A percentile compares a stretch with the other conserved stretches of the same genome.
Evolutionary conservation across 1,140 invertebrate species (phyloP).

Genomic region (Stegodyphus dumicola): DNA sequence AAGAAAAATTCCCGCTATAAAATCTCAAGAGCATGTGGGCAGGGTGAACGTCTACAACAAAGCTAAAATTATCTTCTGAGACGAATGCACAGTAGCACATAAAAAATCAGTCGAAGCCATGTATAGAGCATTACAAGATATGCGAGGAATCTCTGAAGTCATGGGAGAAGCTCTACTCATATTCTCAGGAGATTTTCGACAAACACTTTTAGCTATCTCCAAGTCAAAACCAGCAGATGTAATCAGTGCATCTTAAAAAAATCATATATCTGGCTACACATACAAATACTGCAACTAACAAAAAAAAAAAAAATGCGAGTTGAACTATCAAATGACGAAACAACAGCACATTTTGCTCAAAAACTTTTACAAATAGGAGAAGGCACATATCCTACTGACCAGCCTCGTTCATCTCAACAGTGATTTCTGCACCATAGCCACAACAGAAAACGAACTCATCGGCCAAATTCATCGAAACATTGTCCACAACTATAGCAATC

Average conservation of each 20-base stretch:
- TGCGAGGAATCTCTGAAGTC: neutral
- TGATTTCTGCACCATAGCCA: neutral
- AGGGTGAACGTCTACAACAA: neutral
- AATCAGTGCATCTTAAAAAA: neutral
- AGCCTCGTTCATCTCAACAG: neutral
- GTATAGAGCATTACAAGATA: neutral
- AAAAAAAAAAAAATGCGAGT: neutral
- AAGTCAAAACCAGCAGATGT: neutral
- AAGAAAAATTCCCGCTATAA: neutral
- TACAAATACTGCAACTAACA: neutral
- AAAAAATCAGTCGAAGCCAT: conserved; percentile 6
- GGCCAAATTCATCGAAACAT: conserved; percentile 57
- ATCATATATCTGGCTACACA: neutral
- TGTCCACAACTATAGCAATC: neutral
- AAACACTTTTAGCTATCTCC: neutral
- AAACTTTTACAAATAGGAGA: neutral
- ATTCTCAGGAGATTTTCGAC: conserved; percentile 2
- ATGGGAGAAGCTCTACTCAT: neutral
- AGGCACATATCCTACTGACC: neutral
- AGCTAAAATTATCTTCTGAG: neutral
- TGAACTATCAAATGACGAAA: neutral
- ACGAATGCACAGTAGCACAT: conserved; percentile 3
- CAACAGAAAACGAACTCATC: conserved; percentile 60
- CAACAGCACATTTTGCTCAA: neutral
- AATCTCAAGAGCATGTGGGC: neutral